Evolutionary conservation across 2,113 vertebrate genomes (phyloP), one percentile per base, ranked within the genome.

Genomic region (Rynchops niger): DNA sequence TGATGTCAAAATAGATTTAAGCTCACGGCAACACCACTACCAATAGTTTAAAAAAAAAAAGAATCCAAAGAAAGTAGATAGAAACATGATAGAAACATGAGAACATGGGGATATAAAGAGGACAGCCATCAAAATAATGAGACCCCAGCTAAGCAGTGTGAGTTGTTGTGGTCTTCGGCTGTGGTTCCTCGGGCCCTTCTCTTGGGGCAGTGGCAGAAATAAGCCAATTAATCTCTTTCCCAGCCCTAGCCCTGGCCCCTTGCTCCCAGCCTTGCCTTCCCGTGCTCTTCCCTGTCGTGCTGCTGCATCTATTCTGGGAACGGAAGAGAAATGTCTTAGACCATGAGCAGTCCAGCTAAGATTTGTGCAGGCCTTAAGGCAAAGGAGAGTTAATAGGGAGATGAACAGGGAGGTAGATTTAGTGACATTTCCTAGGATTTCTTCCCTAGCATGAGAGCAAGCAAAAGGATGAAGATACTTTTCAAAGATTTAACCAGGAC

Each of bases 271-370:
- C 11, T 62, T 85, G 32, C 9, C 11, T 62, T 85, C 50, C 59
- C 0, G 0, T 71, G 15, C n/a, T 72, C 38, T 43, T 62, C 29
- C 14, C 5, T 29, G 2, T 14, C 8, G 3, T 5, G 0, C 6
- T 53, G 45, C 81, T 82, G 36, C 19, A 38, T 26, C 19, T 92
- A 38, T 38, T 65, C 15, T 21, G 49, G 58, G 32, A 96, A 59
- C 11, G 4, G 49, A 59, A 50, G 15, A 65, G 22, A 53, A 65
- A 72, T 3, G 0, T 18, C 56, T 81, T 74, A 38, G 29, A 56
- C 8, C 25, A 26, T 2, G 10, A 66, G 11, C 23, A 77, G 27
- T 62, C 30, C 66, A 88, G 43, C 5, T 12, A 86, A 88, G 36
- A 61, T n/a, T 32, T 36, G 14, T 56, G 49, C 49, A 47, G 40